Evolutionary conservation across 2,797 vertebrate genomes (phyloP).

Genomic region (Brachyrhaphis roseni): DNA sequence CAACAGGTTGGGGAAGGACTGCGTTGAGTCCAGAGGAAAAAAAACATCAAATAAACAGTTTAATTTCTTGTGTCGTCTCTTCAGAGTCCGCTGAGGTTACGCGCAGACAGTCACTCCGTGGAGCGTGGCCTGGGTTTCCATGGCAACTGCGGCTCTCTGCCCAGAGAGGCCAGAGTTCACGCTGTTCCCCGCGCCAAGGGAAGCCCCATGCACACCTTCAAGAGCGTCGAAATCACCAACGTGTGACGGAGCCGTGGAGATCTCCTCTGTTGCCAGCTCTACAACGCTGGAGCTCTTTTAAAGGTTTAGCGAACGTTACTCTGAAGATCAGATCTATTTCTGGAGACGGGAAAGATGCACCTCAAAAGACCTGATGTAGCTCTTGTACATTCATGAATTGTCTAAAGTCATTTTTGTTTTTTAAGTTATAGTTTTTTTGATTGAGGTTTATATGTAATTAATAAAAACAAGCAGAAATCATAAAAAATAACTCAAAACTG

Average conservation of each 20-base stretch:
- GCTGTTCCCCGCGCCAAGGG: constrained; percentile 71
- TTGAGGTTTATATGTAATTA: constrained; percentile 35
- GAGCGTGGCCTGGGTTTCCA: constrained; percentile 74
- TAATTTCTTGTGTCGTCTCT: not conserved
- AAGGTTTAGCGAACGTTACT: not conserved
- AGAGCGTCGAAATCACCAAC: constrained; percentile 81
- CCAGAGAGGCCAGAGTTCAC: constrained; percentile 77
- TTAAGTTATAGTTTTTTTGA: constrained; percentile 7
- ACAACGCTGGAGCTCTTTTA: constrained; percentile 6
- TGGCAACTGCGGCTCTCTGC: constrained; percentile 75
- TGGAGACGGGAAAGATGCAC: not conserved
- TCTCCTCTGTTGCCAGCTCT: constrained; percentile 38
- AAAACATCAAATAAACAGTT: not conserved
- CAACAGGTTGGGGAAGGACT: not conserved
- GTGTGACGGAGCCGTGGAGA: constrained; percentile 62
- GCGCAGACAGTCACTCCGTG: constrained; percentile 69
- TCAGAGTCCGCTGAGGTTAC: constrained; percentile 74
- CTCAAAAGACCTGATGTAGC: not conserved
- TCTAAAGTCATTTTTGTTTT: constrained; percentile 1
- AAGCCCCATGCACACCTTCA: constrained; percentile 80
- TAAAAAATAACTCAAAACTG: constrained; percentile 11
- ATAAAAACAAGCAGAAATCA: constrained; percentile 5
- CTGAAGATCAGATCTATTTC: not conserved
- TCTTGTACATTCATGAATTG: constrained; percentile 13
- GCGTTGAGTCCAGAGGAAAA: not conserved